phyloP scores from a whole-genome alignment of 2,888 invertebrate species.

The Drosophila stalkeri region DNA sequence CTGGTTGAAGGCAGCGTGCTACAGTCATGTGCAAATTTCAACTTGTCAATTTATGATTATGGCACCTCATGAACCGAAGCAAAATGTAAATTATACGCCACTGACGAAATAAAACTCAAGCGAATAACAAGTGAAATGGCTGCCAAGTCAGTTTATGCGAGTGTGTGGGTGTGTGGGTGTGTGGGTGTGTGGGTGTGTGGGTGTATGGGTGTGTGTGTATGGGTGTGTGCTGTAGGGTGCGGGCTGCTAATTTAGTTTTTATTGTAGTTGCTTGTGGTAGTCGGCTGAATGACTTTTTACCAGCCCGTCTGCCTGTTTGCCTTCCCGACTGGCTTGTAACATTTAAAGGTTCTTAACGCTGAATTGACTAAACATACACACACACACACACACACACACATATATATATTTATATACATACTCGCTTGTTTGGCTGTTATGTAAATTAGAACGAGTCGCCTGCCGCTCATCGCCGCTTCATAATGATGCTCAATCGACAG shows the following conservation, averaged over 20 bases:
- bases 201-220: background rate
- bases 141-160: slow-evolving; percentile 27
- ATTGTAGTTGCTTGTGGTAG: slow-evolving; percentile 61
- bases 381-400: slow-evolving; percentile 34
- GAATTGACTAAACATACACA: slow-evolving; percentile 61
- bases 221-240: slow-evolving; percentile 36
- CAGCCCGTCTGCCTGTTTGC: slow-evolving; percentile 2
- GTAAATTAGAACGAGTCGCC: slow-evolving; percentile 69
- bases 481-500: slow-evolving; percentile 56
- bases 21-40: slow-evolving; percentile 76
- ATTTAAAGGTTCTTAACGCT: slow-evolving; percentile 74
- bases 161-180: slow-evolving; percentile 4
- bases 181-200: slow-evolving; percentile 4
- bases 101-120: slow-evolving; percentile 71
- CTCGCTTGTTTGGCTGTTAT: slow-evolving; percentile 62
- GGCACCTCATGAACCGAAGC: slow-evolving; percentile 79
- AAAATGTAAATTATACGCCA: slow-evolving; percentile 79
- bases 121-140: slow-evolving; percentile 73
- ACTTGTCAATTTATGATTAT: slow-evolving; percentile 81
- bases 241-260: slow-evolving; percentile 64
- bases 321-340: slow-evolving; percentile 54
- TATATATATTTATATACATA: slow-evolving; percentile 22
- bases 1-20: slow-evolving; percentile 29
- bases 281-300: slow-evolving; percentile 48
- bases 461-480: slow-evolving; percentile 40